Percentiles rank a stretch among this genome's conserved stretches.
Conservation (phyloP, 2,888 invertebrate genomes). For the Helleia helle region DNA sequence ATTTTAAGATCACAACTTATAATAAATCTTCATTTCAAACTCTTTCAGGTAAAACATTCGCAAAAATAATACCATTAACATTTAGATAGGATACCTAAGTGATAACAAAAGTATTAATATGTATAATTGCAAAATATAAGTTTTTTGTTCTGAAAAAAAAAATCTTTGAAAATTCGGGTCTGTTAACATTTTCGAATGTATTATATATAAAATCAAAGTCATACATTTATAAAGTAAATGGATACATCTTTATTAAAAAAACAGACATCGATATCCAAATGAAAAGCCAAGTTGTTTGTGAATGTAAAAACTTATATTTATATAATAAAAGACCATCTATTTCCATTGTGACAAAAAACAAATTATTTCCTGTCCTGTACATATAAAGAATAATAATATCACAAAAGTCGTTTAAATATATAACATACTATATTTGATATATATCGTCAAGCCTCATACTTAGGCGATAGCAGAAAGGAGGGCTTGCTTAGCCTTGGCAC, state of each 20-base stretch:
- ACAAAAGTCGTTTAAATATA: slow-evolving; percentile 9
- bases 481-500: slow-evolving; percentile 28
- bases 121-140: no score
- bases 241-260: slow-evolving; percentile 56
- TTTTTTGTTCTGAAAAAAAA: no score
- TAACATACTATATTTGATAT: slow-evolving; percentile 10
- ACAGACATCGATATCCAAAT: slow-evolving; percentile 29
- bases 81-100: no score
- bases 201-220: no score
- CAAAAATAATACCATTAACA: no score
- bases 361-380: not conserved
- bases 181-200: no score
- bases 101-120: no score
- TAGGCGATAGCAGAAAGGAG: slow-evolving; percentile 23
- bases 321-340: slow-evolving; percentile 28
- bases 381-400: slow-evolving; percentile 10
- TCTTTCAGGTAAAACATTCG: no score
- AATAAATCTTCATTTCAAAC: no score
- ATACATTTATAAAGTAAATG: no score
- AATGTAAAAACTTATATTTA: slow-evolving; percentile 49
- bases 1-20: no score
- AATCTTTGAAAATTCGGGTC: no score
- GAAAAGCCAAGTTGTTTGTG: slow-evolving; percentile 45
- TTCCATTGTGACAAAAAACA: slow-evolving; percentile 5
- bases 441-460: slow-evolving; percentile 9